Percentiles rank a stretch among this genome's conserved stretches.
Evolutionary conservation across 2,797 vertebrate genomes (phyloP).

Genomic region (Sphaeramia orbicularis): DNA sequence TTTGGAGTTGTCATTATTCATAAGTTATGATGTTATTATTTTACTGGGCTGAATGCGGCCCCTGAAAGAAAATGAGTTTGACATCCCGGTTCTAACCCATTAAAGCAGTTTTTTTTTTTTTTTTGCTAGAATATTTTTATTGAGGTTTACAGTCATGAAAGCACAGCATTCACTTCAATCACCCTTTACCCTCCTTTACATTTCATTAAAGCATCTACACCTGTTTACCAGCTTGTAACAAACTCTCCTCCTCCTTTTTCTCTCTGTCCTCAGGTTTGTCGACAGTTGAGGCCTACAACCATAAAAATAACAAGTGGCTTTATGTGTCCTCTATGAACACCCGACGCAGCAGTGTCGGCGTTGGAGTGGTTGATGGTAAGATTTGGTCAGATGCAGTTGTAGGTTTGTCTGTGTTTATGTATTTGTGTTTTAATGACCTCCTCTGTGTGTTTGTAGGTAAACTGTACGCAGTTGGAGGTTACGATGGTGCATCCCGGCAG

Average conservation of each 20-base stretch:
- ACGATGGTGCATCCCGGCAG: conserved; percentile 95
- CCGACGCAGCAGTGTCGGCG: conserved; percentile 96
- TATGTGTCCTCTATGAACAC: conserved; percentile 97
- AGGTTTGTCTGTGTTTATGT: not conserved
- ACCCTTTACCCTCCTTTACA: too few relatives aligned
- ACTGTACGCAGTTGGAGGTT: conserved; percentile 95
- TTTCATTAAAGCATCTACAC: not conserved
- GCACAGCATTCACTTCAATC: too few relatives aligned
- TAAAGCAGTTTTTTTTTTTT: not conserved
- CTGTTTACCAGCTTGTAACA: not conserved
- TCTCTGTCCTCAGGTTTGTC: conserved; percentile 86
- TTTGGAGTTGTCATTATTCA: too few relatives aligned
- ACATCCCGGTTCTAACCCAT: not conserved
- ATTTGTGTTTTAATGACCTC: not conserved
- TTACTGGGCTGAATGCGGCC: too few relatives aligned
- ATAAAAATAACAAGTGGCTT: conserved; percentile 94
- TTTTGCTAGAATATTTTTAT: too few relatives aligned
- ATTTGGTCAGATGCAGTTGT: not conserved
- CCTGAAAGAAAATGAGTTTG: too few relatives aligned
- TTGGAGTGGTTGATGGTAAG: conserved; percentile 95
- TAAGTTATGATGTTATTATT: too few relatives aligned
- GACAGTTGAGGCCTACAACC: conserved; percentile 93
- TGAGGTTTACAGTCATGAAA: too few relatives aligned
- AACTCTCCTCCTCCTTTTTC: not conserved
- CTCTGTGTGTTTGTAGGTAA: conserved; percentile 84